phyloP scores from a whole-genome alignment of 2,797 vertebrate species.

The Urophycis tenuis region DNA sequence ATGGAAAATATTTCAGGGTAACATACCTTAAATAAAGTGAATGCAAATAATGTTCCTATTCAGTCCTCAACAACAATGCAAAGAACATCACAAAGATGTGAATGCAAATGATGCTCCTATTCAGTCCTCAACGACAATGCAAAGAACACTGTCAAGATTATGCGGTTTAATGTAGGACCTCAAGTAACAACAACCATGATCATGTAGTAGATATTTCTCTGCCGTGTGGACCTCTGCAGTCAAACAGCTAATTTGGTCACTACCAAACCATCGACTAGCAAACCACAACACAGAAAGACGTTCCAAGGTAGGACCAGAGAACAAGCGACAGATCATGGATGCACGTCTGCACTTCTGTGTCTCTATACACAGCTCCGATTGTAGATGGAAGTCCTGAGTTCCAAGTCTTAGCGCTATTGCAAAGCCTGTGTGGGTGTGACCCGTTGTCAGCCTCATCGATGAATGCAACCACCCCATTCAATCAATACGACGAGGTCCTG shows the following conservation, averaged over 20 bases:
- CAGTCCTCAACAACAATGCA: neutral
- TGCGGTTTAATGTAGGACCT: conserved; percentile 9
- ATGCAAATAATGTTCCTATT: neutral
- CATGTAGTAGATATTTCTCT: neutral
- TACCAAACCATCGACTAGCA: no score
- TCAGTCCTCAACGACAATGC: neutral
- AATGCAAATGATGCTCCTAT: neutral
- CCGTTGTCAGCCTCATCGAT: no score
- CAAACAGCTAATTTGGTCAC: conserved; percentile 29
- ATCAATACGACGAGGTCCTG: no score
- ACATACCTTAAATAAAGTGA: neutral
- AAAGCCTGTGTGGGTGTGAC: no score
- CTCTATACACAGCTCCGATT: conserved; percentile 8
- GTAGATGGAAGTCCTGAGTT: conserved; percentile 27
- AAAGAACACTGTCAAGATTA: neutral
- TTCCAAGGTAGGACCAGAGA: neutral
- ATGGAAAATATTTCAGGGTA: neutral
- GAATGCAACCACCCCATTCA: no score
- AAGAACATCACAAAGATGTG: neutral
- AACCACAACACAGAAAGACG: no score
- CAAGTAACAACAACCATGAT: conserved; percentile 34
- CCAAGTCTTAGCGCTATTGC: neutral
- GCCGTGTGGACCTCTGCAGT: neutral
- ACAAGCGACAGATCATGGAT: conserved; percentile 43
- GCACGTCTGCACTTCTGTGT: conserved; percentile 42